Evolutionary conservation across 2,113 vertebrate genomes (phyloP), one percentile per base, ranked within the genome.

Genomic region (Phyllostomus discolor): DNA sequence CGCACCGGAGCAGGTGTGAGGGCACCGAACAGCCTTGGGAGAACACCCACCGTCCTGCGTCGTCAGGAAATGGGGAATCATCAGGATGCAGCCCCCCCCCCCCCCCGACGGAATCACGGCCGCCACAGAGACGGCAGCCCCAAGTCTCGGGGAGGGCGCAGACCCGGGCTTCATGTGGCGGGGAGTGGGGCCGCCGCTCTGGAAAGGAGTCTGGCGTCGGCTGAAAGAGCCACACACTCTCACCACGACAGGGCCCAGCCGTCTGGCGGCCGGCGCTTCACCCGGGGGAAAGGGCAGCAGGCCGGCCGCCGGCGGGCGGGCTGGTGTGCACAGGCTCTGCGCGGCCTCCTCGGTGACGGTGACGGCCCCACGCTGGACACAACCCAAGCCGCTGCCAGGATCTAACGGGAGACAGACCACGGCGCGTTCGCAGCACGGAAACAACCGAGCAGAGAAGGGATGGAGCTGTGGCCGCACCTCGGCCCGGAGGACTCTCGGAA

Each of bases 111-210:
- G 9, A 14, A 10, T 1, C 38, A 54, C 15, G 8, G 5, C 28
- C 16, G 16, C 8, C 7, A 6, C 2, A 1, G 10, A 24, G n/a
- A 20, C 22, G 4, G 7, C 4, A 4, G 1, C 20, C 0, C 12
- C 4, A 0, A 17, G 59, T 0, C 10, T 1, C 0, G 70, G 4
- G 1, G 31, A 31, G 54, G 66, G 3, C 0, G 7, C 0, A 31
- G 31, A 20, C 2, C 3, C 0, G 57, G 2, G 5, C 4, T 4
- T 8, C n/a, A n/a, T n/a, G n/a, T n/a, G n/a, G n/a, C 0, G 14
- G 6, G 59, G 10, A 22, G 11, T 0, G 8, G 8, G 10, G 6
- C 54, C 33, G 8, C 46, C 46, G 4, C 76, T 28, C 6, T 41
- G 59, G 69, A 50, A 83, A 33, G 35, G 33, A 22, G 15, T 43